Evolutionary conservation across 1,140 invertebrate genomes (phyloP), one percentile per base, ranked within the genome.

Genomic region (Mya arenaria): DNA sequence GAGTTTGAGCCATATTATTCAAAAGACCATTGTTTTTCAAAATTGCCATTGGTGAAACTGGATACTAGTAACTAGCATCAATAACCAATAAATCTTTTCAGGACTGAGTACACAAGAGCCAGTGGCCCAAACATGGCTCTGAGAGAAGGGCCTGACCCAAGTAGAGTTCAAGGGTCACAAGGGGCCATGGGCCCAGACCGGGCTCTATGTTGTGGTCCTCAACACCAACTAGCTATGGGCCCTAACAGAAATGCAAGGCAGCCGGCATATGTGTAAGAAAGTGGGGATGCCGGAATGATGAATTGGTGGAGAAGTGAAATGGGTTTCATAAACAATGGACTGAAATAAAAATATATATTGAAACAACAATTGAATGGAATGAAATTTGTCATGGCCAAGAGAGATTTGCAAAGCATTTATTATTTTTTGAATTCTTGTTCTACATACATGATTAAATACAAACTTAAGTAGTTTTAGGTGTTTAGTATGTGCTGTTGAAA

Each of bases 111-210:
- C 41, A 73, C 69, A 4, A 19, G 23, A 23, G 79, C 79, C 58
- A 73, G 73, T 13, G 79, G 79, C 10, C 79, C 79, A n/a, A 82
- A 82, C 41, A 17, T 60, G 13, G 79, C 72, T 10, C 44, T 82
- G 8, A 34, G 62, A 36, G 30, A 65, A 34, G 79, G 79, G 32
- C 79, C 79, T 37, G 79, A 82, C 63, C 41, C 69, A 5, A 55
- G 34, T 32, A 60, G 69, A 28, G 79, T 74, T 6, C 58, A 73
- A 15, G 79, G 79, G 6, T 65, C 79, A 23, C 79, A 73, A 34
- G 79, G 79, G 41, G 68, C 79, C 13, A 23, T 82, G 32, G 79
- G 79, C 2, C 79, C 79, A 28, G 71, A 82, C 37, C 52, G 68
- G 28, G 63, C 68, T 32, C 56, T 65, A 28, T 69, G 55, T 36